Evolutionary conservation across 2,888 invertebrate species (phyloP).

Genomic region (Galerucella calmariensis): DNA sequence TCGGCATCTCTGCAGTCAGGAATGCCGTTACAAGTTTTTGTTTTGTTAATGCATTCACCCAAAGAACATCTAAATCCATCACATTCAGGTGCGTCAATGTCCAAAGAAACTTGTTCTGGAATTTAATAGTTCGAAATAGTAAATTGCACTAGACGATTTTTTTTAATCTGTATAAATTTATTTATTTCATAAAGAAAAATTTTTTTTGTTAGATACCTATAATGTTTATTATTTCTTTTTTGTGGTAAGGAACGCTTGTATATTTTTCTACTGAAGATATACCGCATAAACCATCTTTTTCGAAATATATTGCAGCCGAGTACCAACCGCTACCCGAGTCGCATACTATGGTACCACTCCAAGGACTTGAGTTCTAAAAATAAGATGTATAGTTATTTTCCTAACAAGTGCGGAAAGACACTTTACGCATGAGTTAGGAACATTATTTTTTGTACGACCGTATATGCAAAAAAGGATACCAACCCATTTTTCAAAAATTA

Average conservation of each 20-base stretch:
- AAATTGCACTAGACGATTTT: no score
- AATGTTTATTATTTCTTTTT: slow-evolving; percentile 66
- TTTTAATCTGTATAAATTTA: no score
- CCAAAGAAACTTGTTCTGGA: slow-evolving; percentile 36
- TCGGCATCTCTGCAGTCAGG: slow-evolving; percentile 75
- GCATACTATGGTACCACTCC: slow-evolving; percentile 79
- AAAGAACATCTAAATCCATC: slow-evolving; percentile 74
- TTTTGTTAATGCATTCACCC: slow-evolving; percentile 73
- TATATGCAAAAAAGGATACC: no score
- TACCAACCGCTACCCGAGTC: slow-evolving; percentile 76
- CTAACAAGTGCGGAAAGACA: no score
- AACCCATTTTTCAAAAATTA: no score
- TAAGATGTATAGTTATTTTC: no score
- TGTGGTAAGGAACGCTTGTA: slow-evolving; percentile 69
- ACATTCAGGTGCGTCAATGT: slow-evolving; percentile 62
- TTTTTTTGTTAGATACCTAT: slow-evolving; percentile 64
- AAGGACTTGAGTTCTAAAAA: slow-evolving; percentile 58
- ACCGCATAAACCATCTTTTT: slow-evolving; percentile 69
- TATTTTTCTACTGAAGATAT: slow-evolving; percentile 65
- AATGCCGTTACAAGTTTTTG: slow-evolving; percentile 75
- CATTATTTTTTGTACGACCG: no score
- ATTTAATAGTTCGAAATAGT: slow-evolving; percentile 19
- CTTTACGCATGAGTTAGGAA: no score
- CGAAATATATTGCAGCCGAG: slow-evolving; percentile 75
- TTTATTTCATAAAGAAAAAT: no score